Evolutionary conservation across 1,140 invertebrate genomes (phyloP), one percentile per base, ranked within the genome.

Genomic region (Aphelenchoides avenae): DNA sequence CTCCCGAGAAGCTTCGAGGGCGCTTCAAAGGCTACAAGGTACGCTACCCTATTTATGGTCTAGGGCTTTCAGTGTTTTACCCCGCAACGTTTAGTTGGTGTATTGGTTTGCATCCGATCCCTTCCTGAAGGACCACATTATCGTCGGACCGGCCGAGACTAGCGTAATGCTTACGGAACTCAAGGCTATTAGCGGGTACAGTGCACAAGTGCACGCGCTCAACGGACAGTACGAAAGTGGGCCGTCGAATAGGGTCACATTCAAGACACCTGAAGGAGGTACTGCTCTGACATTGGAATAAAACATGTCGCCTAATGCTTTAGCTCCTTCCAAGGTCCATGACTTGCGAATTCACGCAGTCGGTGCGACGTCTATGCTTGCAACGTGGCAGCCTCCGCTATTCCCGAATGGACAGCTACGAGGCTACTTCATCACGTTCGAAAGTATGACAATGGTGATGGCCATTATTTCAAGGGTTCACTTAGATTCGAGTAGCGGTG

Each of bases 251-350:
- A 20, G 41, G 18, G 42, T 77, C n/a, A 20, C 41, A 6, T 77
- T 75, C 34, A 50, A 30, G 30, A 75, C 73, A n/a, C 73, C 70
- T 22, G 73, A 75, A 75, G 73, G 73, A 63, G 34, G 73, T 73
- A 27, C 33, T 48, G 20, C n/a, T 54, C 40, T 22, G 20, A 33
- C 22, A 48, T n/a, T 13, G 31, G n/a, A 40, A 36, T 20, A 31
- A 26, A 29, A 31, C n/a, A 64, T n/a, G 26, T 11, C 9, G 7
- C n/a, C 44, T 15, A 3, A 48, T 46, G 11, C 22, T 67, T 68
- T 18, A 73, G 71, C 50, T 5, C 71, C 71, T 18, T 73, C 73
- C 15, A 68, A 73, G 57, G 71, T 74, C 7, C 55, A 61, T 30
- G 61, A 73, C 52, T 52, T 77, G 30, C 52, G 57, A 41, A 72